Percentiles rank a stretch among this genome's conserved stretches.
These are phyloP conservation scores for Phaetusa simplex DNA, from an alignment of 2,113 vertebrate genomes.

Conservation along the genomic window DNA sequence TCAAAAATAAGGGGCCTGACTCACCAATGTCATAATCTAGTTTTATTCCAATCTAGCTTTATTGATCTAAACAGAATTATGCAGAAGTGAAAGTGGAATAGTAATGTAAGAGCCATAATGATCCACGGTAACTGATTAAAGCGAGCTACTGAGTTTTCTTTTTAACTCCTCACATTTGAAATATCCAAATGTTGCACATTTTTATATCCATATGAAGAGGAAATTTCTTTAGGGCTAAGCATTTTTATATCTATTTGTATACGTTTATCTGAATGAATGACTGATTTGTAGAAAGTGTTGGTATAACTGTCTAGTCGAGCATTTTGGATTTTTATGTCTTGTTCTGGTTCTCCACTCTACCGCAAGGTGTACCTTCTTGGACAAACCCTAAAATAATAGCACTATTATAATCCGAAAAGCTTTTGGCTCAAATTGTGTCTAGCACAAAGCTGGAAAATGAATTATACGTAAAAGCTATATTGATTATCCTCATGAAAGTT, in stretches of 20 bases:
- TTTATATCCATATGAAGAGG: background rate
- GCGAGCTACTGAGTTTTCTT: background rate
- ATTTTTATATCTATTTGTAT: background rate
- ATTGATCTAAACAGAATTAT: slow-evolving; percentile 17
- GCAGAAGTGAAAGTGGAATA: background rate
- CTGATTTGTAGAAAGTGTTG: background rate
- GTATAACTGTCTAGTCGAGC: background rate
- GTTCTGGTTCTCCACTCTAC: background rate
- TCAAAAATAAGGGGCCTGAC: slow-evolving; percentile 46
- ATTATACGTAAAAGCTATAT: background rate
- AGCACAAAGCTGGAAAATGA: background rate
- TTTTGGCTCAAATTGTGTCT: background rate
- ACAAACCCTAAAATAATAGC: background rate
- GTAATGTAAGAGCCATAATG: background rate
- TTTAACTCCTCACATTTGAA: background rate
- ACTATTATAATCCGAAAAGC: background rate
- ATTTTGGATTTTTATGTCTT: background rate
- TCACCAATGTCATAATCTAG: background rate
- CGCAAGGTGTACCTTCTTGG: background rate
- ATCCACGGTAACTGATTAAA: background rate
- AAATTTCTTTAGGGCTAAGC: background rate
- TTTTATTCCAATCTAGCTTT: background rate
- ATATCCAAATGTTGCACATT: background rate
- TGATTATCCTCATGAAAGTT: background rate
- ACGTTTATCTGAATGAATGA: background rate